Conservation (phyloP, 2,888 invertebrate genomes). For the Hyppa rectilinea region DNA sequence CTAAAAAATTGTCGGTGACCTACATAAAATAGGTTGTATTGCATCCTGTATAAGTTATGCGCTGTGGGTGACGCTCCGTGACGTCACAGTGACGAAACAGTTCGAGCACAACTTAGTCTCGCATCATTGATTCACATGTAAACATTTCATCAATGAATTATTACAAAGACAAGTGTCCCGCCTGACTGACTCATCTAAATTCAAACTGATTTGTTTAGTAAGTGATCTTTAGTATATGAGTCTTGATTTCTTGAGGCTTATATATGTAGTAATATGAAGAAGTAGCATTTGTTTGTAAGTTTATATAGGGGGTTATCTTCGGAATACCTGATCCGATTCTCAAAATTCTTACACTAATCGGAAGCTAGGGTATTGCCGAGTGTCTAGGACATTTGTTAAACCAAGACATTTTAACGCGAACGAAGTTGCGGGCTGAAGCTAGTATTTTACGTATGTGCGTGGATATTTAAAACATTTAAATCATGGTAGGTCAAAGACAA, state of each 20-base stretch:
- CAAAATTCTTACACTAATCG: background rate
- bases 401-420: background rate
- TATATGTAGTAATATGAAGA: background rate
- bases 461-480: background rate
- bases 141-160: conserved; percentile 45
- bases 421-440: background rate
- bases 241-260: background rate
- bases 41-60: conserved; percentile 3
- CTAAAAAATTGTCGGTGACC: background rate
- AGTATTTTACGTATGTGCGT: conserved; percentile 7
- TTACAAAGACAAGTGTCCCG: conserved; percentile 43
- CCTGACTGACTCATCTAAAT: conserved; percentile 44
- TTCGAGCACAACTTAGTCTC: conserved; percentile 18
- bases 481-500: conserved; percentile 30
- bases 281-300: background rate
- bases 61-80: conserved; percentile 31
- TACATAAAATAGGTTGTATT: conserved; percentile 4
- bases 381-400: background rate
- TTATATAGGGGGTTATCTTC: background rate
- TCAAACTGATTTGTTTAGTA: conserved; percentile 18
- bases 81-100: conserved; percentile 43
- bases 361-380: background rate
- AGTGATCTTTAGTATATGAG: background rate
- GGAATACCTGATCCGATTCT: background rate
- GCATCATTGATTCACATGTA: conserved; percentile 49